Evolutionary conservation across 2,797 vertebrate species (phyloP).

Genomic region (Bovichtus diacanthus): DNA sequence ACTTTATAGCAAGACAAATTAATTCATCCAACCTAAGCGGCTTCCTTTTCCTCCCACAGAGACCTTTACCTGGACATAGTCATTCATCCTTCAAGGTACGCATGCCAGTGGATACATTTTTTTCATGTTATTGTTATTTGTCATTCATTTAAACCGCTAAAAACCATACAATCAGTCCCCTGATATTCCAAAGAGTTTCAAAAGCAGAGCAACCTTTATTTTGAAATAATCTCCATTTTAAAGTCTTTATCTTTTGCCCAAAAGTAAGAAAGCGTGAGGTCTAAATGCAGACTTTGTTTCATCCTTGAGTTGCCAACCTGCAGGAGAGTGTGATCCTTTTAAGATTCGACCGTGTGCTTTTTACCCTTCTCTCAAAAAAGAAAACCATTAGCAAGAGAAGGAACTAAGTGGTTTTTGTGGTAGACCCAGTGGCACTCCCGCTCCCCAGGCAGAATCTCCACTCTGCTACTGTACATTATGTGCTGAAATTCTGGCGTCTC

Average conservation of each 20-base stretch:
- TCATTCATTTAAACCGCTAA: background rate
- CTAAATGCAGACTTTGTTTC: slow-evolving; percentile 53
- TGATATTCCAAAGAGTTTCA: slow-evolving; percentile 17
- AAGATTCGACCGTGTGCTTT: slow-evolving; percentile 67
- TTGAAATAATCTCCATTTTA: slow-evolving; percentile 6
- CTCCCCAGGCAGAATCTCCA: slow-evolving; percentile 67
- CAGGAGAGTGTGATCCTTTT: slow-evolving; percentile 67
- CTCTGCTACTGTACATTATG: slow-evolving; percentile 73
- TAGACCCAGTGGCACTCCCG: slow-evolving; percentile 75
- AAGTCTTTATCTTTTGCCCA: slow-evolving; percentile 34
- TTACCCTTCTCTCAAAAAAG: slow-evolving; percentile 74
- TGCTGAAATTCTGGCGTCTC: slow-evolving; percentile 67
- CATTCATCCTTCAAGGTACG: slow-evolving; percentile 88
- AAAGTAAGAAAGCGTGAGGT: slow-evolving; percentile 41
- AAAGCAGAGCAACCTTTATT: slow-evolving; percentile 16
- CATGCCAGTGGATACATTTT: background rate
- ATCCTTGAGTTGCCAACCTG: slow-evolving; percentile 38
- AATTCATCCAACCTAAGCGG: slow-evolving; percentile 35
- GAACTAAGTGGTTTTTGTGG: slow-evolving; percentile 86
- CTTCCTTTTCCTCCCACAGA: slow-evolving; percentile 79
- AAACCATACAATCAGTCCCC: background rate
- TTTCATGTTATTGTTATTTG: background rate
- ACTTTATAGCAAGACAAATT: background rate
- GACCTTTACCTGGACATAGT: slow-evolving; percentile 85
- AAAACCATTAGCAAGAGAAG: slow-evolving; percentile 82